A percentile compares a stretch with the other conserved stretches of the same genome.
Conservation (phyloP, 2,888 invertebrate species). For the Galeopsomyia nigrocyanea region DNA sequence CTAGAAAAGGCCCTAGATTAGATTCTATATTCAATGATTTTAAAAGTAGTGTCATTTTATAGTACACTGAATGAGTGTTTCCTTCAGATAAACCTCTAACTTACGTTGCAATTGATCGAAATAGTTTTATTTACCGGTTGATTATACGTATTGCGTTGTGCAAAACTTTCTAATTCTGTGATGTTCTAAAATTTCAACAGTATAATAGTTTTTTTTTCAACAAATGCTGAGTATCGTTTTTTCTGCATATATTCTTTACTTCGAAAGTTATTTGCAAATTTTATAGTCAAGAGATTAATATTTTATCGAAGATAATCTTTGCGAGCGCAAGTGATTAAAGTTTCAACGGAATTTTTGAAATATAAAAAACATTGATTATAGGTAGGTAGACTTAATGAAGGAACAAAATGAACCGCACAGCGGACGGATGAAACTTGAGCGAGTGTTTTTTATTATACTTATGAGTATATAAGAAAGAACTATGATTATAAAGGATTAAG, state of each 20-base stretch:
- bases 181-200: conserved; percentile 9
- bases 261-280: neutral
- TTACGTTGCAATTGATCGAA: neutral
- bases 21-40: conserved; percentile 15
- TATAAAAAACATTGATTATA: neutral
- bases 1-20: conserved; percentile 28
- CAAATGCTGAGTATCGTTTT: neutral
- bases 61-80: neutral
- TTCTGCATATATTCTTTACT: neutral
- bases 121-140: conserved; percentile 6
- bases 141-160: conserved; percentile 24
- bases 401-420: conserved; percentile 13
- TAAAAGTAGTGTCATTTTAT: neutral
- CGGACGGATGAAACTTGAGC: conserved; percentile 36
- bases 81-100: too few relatives aligned
- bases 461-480: conserved; percentile 25
- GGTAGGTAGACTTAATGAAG: neutral
- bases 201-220: conserved; percentile 6
- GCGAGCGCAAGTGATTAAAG: too few relatives aligned
- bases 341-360: neutral
- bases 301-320: too few relatives aligned
- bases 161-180: conserved; percentile 10
- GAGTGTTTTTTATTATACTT: conserved; percentile 20
- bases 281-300: neutral
- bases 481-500: conserved; percentile 17